Conservation (phyloP, 2,797 vertebrate genomes). For the Danio kyathit region DNA sequence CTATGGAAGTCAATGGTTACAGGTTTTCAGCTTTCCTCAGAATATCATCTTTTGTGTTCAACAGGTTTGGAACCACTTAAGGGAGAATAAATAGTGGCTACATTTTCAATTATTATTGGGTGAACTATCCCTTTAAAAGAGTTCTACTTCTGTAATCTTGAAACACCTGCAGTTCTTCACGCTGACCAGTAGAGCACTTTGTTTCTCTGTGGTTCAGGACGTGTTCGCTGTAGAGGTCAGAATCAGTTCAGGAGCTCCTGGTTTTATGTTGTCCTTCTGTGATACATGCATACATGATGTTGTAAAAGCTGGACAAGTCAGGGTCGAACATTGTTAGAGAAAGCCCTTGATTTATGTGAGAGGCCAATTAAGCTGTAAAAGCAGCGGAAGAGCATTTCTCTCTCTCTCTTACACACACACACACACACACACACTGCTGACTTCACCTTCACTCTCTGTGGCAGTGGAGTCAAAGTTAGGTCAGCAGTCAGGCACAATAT, state of each 20-base stretch:
- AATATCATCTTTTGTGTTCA: too few species aligned
- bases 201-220: slow-evolving; percentile 57
- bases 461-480: slow-evolving; percentile 70
- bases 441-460: slow-evolving; percentile 38
- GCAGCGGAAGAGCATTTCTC: slow-evolving; percentile 61
- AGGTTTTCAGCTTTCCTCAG: too few species aligned
- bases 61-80: too few species aligned
- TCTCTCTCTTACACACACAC: not conserved
- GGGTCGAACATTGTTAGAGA: slow-evolving; percentile 75
- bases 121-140: too few species aligned
- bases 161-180: not conserved
- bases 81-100: too few species aligned
- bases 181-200: slow-evolving; percentile 53
- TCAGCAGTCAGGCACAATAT: slow-evolving; percentile 23
- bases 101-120: too few species aligned
- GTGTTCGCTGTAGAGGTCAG: slow-evolving; percentile 78
- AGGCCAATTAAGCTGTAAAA: slow-evolving; percentile 84
- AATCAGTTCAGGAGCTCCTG: slow-evolving; percentile 73
- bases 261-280: slow-evolving; percentile 4
- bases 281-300: slow-evolving; percentile 23
- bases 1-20: too few species aligned
- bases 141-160: not conserved
- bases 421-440: slow-evolving; percentile 1
- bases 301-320: slow-evolving; percentile 36
- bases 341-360: slow-evolving; percentile 86